Evolutionary conservation across 2,888 invertebrate species (phyloP).

Genomic region (Mongoloraphidia duomilia): DNA sequence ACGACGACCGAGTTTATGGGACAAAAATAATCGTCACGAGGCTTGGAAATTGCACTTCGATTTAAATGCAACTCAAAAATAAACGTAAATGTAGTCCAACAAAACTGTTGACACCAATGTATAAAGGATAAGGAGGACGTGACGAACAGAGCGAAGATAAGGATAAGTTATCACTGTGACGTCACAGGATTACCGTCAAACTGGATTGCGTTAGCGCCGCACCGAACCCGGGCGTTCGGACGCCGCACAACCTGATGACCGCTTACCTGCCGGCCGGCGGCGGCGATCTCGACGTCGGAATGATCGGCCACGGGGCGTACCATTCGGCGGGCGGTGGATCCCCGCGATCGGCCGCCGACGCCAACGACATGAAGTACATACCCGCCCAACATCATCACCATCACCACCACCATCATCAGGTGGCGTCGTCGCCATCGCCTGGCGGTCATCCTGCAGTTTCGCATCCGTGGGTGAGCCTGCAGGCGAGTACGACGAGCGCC

Average conservation of each 20-base stretch:
- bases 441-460: slow-evolving; percentile 41
- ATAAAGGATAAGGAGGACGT: not conserved
- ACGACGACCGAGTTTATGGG: no score
- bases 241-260: slow-evolving; percentile 67
- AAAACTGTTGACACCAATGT: not conserved
- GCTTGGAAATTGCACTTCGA: not conserved
- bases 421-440: slow-evolving; percentile 53
- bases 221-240: slow-evolving; percentile 32
- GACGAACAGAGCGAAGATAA: not conserved
- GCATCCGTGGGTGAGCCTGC: slow-evolving; percentile 72
- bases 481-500: slow-evolving; percentile 46
- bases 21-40: no score
- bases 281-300: slow-evolving; percentile 64
- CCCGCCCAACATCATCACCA: slow-evolving; percentile 75
- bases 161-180: not conserved
- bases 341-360: slow-evolving; percentile 73
- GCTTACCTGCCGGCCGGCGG: slow-evolving; percentile 78
- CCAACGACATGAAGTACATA: slow-evolving; percentile 91
- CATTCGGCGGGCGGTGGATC: slow-evolving; percentile 66
- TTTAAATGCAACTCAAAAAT: not conserved
- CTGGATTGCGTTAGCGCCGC: slow-evolving; percentile 7
- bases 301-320: slow-evolving; percentile 58
- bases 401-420: slow-evolving; percentile 54
- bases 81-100: not conserved
- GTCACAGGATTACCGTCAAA: not conserved